Evolutionary conservation across 2,888 invertebrate genomes (phyloP), one percentile per base, ranked within the genome.

Genomic region (Thera britannica): DNA sequence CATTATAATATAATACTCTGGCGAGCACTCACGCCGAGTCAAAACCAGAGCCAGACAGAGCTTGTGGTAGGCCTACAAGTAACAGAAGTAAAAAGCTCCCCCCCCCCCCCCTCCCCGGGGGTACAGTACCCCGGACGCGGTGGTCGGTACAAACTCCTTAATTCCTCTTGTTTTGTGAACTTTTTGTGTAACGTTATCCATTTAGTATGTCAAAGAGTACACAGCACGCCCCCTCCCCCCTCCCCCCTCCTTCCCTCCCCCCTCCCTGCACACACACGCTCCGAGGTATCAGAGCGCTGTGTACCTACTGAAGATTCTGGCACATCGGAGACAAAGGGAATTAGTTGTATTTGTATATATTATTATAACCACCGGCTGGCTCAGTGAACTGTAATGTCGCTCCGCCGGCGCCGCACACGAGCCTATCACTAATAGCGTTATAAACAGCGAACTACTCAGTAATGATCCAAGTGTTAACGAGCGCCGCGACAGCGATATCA

Each of bases 321-420:
- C 62, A 67, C 62, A 67, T 62, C 57, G 54, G 62, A 67, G 62
- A 58, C 67, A 62, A 67, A 67, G 62, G 58, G 48, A 62, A 62
- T 67, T 62, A 67, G 67, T 62, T 48, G 48, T 67, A 58, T 67
- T 67, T 62, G 67, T n/a, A 34, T 58, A 44, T 48, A 58, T 67
- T 41, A 62, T 62, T 58, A 58, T 5, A 3, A 38, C 2, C 58
- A 65, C 51, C 2, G 44, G 7, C 54, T 52, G 63, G 51, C 44
- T 52, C 23, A 23, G 58, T 54, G 7, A 44, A 44, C 56, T 56
- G 49, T 5, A 44, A 36, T 23, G 23, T 23, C 0, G 23, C 23
- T 23, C 23, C 23, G 12, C 46, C 12, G 12, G 3, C 8, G 58
- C 5, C 44, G 44, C 7, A 7, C 44, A 44, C 7, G 44, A 44